Base-by-base conservation (phyloP, 2,888 invertebrate genomes). In the Machimus atricapillus region DNA sequence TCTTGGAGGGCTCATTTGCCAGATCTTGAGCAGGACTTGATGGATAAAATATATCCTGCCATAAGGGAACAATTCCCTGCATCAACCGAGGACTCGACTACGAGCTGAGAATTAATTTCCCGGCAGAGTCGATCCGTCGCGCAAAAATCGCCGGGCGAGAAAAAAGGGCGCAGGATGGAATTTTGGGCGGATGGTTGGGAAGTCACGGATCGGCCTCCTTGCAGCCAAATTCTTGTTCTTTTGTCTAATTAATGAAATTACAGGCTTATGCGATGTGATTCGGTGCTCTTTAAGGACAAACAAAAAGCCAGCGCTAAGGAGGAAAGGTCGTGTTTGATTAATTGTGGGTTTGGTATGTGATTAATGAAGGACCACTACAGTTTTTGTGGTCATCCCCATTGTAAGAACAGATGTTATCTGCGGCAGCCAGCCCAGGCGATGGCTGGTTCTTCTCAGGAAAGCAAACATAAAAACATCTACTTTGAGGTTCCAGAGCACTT, bases 301-400 rank as follows among this genome's bases (percentile, higher is more conserved):
- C 85, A 85, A 85, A 85, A 85, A 85, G 85, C 85, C 85, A 85
- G 46, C 85, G 74, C 74, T 74, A 85, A 43, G 74, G 85, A 85
- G 74, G 74, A 74, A 85, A 85, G 85, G 73, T 85, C 85, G 85
- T 85, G 85, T 85, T 85, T 85, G 85, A 85, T 85, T 85, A 85
- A 85, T 85, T 85, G 85, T 74, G 74, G 85, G 85, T 74, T 85
- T 85, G 85, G 85, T 85, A 74, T 85, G 85, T 85, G 85, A 85
- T 85, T 85, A 85, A 85, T 85, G 85, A 74, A 85, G 85, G 85
- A 74, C 85, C 43, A 74, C 85, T 85, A 74, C 52, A 74, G 74
- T 85, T 85, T 85, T 85, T 85, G 74, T 74, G 85, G 85, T 85
- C 34, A 85, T 85, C 27, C 43, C 40, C 27, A 73, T 73, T 85